phyloP scores from a whole-genome alignment of 1,140 invertebrate genomes.

The Scaptodrosophila lebanonensis region DNA sequence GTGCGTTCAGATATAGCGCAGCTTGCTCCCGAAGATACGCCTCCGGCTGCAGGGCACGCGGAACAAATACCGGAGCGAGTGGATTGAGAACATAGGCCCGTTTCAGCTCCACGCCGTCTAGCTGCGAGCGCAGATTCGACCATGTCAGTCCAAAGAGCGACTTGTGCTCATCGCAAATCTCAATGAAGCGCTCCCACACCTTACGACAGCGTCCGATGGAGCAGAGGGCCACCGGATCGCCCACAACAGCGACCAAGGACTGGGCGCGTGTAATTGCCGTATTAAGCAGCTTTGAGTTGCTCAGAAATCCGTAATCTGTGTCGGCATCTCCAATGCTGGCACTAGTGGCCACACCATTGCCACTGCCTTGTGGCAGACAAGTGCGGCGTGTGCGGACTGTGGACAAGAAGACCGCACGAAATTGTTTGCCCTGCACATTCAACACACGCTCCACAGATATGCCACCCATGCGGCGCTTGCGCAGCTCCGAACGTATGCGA shows the following conservation, averaged over 20 bases:
- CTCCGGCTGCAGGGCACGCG: conserved; percentile 79
- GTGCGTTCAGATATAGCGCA: conserved; percentile 57
- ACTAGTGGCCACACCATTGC: conserved; percentile 51
- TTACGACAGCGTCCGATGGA: conserved; percentile 90
- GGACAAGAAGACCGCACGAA: conserved; percentile 89
- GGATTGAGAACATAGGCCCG: conserved; percentile 89
- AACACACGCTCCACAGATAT: conserved; percentile 91
- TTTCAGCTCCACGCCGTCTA: conserved; percentile 86
- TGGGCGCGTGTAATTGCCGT: conserved; percentile 92
- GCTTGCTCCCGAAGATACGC: conserved; percentile 75
- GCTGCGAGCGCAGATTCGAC: conserved; percentile 82
- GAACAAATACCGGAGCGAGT: conserved; percentile 88
- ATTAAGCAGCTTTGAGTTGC: conserved; percentile 90
- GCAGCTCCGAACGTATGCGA: conserved; percentile 86
- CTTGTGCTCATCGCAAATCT: conserved; percentile 85
- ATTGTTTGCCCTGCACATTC: conserved; percentile 94
- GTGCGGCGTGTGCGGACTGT: conserved; percentile 88
- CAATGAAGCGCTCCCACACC: conserved; percentile 90
- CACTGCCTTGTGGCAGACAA: conserved; percentile 78
- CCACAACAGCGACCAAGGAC: conserved; percentile 91
- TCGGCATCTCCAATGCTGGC: conserved; percentile 79
- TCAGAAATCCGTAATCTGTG: conserved; percentile 90
- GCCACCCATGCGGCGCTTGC: conserved; percentile 85
- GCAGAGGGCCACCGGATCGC: conserved; percentile 90
- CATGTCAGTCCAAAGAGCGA: conserved; percentile 87